Conservation (phyloP, 2,797 vertebrate species). For the Helostoma temminkii region DNA sequence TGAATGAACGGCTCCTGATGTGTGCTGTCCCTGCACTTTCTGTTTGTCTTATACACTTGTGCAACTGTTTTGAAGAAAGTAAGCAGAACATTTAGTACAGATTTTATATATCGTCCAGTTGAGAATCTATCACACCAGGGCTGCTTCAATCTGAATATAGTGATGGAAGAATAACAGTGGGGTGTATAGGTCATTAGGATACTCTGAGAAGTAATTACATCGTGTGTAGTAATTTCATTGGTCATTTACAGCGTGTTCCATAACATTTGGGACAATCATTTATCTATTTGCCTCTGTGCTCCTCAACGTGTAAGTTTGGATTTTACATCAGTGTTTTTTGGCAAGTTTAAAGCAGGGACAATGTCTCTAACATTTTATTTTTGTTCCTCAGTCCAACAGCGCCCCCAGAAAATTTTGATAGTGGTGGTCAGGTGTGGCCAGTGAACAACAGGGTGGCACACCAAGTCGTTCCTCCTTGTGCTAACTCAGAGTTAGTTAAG, state of each 20-base stretch:
- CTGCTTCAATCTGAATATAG: too few species aligned
- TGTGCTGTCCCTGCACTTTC: neutral
- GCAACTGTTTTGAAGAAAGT: neutral
- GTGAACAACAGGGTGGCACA: too few species aligned
- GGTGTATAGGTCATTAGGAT: neutral
- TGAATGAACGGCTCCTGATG: neutral
- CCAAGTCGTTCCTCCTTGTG: too few species aligned
- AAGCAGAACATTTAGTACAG: neutral
- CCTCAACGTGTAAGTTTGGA: too few species aligned
- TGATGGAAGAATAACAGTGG: constrained; percentile 14
- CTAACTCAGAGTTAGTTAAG: too few species aligned
- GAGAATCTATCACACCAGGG: neutral
- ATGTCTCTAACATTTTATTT: too few species aligned
- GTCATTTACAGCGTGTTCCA: constrained; percentile 4
- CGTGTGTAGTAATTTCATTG: constrained; percentile 40
- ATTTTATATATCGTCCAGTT: neutral
- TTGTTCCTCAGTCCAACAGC: too few species aligned
- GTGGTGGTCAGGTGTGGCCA: too few species aligned
- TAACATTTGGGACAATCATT: too few species aligned
- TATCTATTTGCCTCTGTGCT: neutral
- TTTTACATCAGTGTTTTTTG: too few species aligned
- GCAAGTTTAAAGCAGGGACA: too few species aligned
- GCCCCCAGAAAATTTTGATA: too few species aligned
- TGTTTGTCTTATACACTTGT: neutral
- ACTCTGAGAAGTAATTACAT: constrained; percentile 45